Conservation (phyloP, 2,113 vertebrate genomes). For the Dermatemys mawii region DNA sequence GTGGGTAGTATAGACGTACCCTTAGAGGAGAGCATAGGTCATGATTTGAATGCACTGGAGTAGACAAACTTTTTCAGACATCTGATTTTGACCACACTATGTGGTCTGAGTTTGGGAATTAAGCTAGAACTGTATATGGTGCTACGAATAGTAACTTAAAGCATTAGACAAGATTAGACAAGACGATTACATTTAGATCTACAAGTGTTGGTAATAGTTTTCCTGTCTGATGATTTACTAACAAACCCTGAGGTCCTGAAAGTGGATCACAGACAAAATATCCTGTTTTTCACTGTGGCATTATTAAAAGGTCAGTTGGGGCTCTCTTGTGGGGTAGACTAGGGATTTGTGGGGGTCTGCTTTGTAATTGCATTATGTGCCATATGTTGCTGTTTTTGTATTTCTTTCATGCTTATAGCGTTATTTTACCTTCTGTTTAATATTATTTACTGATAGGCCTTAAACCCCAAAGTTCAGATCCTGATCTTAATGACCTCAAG, state of each 20-base stretch:
- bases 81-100: background rate
- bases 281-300: background rate
- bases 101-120: background rate
- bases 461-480: background rate
- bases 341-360: constrained; percentile 24
- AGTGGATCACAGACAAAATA: background rate
- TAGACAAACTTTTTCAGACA: background rate
- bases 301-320: constrained; percentile 47
- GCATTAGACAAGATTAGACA: background rate
- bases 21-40: background rate
- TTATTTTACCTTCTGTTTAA: constrained; percentile 16
- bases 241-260: background rate
- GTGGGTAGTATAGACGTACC: no score
- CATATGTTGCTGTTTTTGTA: constrained; percentile 54
- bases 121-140: background rate
- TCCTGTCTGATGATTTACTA: background rate
- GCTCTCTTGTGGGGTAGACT: constrained; percentile 5
- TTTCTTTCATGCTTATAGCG: constrained; percentile 28
- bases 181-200: background rate
- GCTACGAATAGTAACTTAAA: background rate
- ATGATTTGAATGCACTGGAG: background rate
- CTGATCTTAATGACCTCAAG: background rate
- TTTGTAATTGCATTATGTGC: constrained; percentile 1
- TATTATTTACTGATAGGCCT: background rate
- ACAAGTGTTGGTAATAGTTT: background rate